Evolutionary conservation across 2,888 invertebrate species (phyloP).

Genomic region (Drosophila mulleri): DNA sequence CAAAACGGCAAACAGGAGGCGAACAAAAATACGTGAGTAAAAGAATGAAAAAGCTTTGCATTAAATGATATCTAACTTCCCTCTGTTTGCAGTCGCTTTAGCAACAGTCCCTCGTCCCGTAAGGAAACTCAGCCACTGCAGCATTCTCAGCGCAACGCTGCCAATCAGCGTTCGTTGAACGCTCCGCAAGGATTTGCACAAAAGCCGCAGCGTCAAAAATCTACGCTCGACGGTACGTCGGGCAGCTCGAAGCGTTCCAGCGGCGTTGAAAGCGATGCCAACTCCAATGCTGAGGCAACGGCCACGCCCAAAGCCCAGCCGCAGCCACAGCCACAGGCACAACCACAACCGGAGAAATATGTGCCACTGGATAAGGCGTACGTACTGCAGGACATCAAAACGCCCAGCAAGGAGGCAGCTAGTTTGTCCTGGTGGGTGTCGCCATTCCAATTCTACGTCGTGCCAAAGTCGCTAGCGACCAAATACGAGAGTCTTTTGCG

Average conservation of each 20-base stretch:
- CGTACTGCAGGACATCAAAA: slow-evolving; percentile 85
- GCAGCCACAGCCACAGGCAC: slow-evolving; percentile 7
- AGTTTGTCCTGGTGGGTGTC: slow-evolving; percentile 91
- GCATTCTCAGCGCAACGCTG: slow-evolving; percentile 43
- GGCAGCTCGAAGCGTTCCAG: slow-evolving; percentile 61
- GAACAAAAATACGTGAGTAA: slow-evolving; percentile 72
- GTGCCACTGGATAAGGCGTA: slow-evolving; percentile 86
- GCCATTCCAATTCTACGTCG: slow-evolving; percentile 90
- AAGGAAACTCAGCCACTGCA: slow-evolving; percentile 46
- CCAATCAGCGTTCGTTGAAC: slow-evolving; percentile 76
- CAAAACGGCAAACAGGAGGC: slow-evolving; percentile 73
- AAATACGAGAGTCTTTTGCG: slow-evolving; percentile 90
- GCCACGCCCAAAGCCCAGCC: slow-evolving; percentile 11
- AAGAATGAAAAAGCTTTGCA: too few species aligned
- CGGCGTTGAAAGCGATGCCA: slow-evolving; percentile 56
- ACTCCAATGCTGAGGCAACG: slow-evolving; percentile 29
- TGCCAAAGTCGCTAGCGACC: slow-evolving; percentile 86
- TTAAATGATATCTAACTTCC: too few species aligned
- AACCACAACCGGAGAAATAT: slow-evolving; percentile 83
- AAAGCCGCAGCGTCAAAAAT: slow-evolving; percentile 66
- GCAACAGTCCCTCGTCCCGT: slow-evolving; percentile 60
- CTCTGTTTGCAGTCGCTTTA: slow-evolving; percentile 60
- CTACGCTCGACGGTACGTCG: slow-evolving; percentile 57
- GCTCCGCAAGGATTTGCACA: slow-evolving; percentile 82
- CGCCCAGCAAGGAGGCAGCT: slow-evolving; percentile 87